Percentiles rank a stretch among this genome's conserved stretches.
phyloP scores from a whole-genome alignment of 2,113 vertebrate genomes.

The Eonycteris spelaea region DNA sequence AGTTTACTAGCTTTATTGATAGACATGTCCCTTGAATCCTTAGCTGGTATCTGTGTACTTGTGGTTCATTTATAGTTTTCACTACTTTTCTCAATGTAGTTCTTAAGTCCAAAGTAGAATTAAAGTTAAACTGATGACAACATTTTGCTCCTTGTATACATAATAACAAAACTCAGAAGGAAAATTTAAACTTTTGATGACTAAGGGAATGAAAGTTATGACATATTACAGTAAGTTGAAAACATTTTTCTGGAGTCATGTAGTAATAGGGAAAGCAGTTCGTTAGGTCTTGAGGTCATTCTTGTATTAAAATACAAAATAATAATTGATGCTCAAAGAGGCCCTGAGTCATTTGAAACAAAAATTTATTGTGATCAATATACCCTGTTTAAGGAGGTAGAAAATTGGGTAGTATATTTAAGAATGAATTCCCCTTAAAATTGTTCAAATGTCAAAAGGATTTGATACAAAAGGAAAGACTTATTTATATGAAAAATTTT shows the following conservation, averaged over 20 bases:
- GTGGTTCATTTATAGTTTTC: not conserved
- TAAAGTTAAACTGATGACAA: not conserved
- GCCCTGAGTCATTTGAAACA: not conserved
- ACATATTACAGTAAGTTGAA: not conserved
- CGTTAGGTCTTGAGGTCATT: not conserved
- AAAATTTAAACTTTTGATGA: not conserved
- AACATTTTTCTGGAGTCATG: not conserved
- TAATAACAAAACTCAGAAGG: not conserved
- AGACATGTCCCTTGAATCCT: not conserved
- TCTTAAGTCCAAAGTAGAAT: not conserved
- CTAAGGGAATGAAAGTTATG: not conserved
- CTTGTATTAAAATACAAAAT: not conserved
- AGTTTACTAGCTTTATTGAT: not conserved
- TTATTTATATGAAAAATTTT: not conserved
- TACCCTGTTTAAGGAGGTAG: not conserved
- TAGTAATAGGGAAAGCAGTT: not conserved
- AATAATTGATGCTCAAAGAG: not conserved
- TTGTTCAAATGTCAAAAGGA: not conserved
- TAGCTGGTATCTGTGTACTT: not conserved
- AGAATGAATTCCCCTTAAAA: not conserved
- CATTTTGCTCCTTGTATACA: not conserved
- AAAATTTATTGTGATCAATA: not conserved
- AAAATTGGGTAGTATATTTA: not conserved
- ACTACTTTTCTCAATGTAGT: not conserved
- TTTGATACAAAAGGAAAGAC: not conserved